phyloP scores from a whole-genome alignment of 2,797 vertebrate genomes.

The Pantherophis alleghaniensis region DNA sequence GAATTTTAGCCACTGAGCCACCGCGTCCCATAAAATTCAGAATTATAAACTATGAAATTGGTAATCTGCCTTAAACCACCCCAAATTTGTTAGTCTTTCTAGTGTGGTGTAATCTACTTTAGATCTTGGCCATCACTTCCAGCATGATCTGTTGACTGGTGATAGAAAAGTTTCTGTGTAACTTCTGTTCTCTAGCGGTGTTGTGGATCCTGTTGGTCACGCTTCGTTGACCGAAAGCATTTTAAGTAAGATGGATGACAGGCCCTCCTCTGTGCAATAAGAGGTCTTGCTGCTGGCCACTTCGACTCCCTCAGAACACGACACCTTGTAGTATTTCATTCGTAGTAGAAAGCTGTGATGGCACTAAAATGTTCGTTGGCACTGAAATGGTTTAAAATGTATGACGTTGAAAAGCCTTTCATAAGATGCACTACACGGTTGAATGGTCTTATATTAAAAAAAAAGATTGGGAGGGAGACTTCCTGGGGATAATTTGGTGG shows the following conservation, averaged over 20 bases:
- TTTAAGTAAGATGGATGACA: neutral
- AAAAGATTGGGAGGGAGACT: neutral
- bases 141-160: neutral
- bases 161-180: neutral
- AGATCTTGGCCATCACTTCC: neutral
- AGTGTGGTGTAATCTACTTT: neutral
- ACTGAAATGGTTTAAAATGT: constrained; percentile 4
- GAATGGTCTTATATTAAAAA: constrained; percentile 5
- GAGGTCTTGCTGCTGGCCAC: neutral
- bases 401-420: constrained; percentile 20
- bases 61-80: neutral
- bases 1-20: no score
- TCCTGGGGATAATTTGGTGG: constrained; percentile 11
- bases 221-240: neutral
- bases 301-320: neutral
- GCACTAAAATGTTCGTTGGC: constrained; percentile 24
- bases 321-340: neutral
- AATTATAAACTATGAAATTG: neutral
- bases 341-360: constrained; percentile 11
- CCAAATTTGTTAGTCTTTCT: neutral
- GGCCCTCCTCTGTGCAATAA: neutral
- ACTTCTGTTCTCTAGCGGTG: neutral
- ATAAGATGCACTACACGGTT: constrained; percentile 10
- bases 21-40: neutral
- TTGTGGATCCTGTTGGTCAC: neutral